phyloP scores from a whole-genome alignment of 1,140 invertebrate species.

The Cydia splendana region DNA sequence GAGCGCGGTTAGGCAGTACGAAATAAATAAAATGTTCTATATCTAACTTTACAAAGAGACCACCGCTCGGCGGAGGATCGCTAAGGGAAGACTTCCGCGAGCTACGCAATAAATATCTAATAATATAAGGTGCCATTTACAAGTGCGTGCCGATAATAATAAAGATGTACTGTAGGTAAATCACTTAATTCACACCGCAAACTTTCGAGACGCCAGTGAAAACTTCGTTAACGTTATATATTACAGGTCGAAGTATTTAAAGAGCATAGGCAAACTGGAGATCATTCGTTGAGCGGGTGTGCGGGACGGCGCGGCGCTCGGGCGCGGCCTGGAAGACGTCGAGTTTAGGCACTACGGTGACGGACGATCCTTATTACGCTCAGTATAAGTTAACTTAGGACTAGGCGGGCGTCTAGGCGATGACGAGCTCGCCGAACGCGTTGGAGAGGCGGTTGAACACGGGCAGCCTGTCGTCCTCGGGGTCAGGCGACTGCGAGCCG shows the following conservation, averaged over 20 bases:
- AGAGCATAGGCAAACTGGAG: slow-evolving; percentile 75
- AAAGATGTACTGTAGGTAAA: slow-evolving; percentile 64
- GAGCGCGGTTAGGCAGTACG: slow-evolving; percentile 75
- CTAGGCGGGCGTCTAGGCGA: slow-evolving; percentile 73
- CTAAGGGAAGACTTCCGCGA: slow-evolving; percentile 77
- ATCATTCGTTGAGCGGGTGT: slow-evolving; percentile 78
- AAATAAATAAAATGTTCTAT: slow-evolving; percentile 79
- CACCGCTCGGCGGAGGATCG: slow-evolving; percentile 77
- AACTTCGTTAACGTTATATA: slow-evolving; percentile 69
- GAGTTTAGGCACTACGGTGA: slow-evolving; percentile 71
- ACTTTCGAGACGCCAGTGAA: slow-evolving; percentile 77
- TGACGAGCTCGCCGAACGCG: slow-evolving; percentile 82
- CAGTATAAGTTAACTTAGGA: slow-evolving; percentile 70
- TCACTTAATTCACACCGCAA: slow-evolving; percentile 75
- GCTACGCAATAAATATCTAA: slow-evolving; percentile 77
- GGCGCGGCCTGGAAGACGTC: slow-evolving; percentile 73
- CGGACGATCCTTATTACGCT: slow-evolving; percentile 71
- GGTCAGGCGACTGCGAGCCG: slow-evolving; percentile 63
- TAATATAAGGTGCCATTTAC: slow-evolving; percentile 78
- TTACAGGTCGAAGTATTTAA: slow-evolving; percentile 66
- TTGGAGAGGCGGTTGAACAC: slow-evolving; percentile 87
- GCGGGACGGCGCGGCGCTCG: slow-evolving; percentile 64
- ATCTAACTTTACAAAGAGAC: slow-evolving; percentile 77
- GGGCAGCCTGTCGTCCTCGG: slow-evolving; percentile 81
- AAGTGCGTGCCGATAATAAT: slow-evolving; percentile 74